These are phyloP conservation scores for Pollenia griseotomentosa DNA, from an alignment of 2,888 invertebrate genomes.

Conservation along the genomic window DNA sequence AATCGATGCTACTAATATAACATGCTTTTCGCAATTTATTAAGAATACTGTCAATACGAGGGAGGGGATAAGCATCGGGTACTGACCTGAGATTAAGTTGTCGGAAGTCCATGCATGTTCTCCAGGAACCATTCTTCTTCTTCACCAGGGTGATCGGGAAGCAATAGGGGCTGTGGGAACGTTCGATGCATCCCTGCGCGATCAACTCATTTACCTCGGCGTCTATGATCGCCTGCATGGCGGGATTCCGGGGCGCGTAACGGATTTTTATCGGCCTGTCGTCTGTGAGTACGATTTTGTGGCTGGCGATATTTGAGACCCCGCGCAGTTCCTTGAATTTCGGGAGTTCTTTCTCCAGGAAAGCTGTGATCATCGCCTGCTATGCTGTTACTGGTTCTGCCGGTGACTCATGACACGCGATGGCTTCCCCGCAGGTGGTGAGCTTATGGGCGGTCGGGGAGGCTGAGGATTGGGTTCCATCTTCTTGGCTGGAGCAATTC, in stretches of 20 bases:
- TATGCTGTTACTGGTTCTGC: no score
- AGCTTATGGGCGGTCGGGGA: no score
- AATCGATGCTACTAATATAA: no score
- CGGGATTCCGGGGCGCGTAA: background rate
- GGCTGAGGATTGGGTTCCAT: no score
- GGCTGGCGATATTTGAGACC: background rate
- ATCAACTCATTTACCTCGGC: background rate
- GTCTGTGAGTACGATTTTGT: background rate
- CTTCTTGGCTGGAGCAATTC: no score
- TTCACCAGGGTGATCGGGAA: constrained; percentile 1
- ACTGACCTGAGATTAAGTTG: no score
- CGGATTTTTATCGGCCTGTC: background rate
- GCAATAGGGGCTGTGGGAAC: background rate
- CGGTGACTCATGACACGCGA: no score
- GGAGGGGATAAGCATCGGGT: no score
- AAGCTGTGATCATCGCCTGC: background rate
- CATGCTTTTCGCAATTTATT: no score
- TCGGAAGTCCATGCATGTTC: background rate
- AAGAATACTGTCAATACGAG: no score
- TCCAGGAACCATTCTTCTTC: background rate
- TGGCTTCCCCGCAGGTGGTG: no score
- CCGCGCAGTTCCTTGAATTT: background rate
- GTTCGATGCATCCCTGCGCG: background rate
- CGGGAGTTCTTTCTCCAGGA: background rate
- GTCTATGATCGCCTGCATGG: background rate